Evolutionary conservation across 2,888 invertebrate species (phyloP), one percentile per base, ranked within the genome.

Genomic region (Scaptodrosophila latifasciaeformis): DNA sequence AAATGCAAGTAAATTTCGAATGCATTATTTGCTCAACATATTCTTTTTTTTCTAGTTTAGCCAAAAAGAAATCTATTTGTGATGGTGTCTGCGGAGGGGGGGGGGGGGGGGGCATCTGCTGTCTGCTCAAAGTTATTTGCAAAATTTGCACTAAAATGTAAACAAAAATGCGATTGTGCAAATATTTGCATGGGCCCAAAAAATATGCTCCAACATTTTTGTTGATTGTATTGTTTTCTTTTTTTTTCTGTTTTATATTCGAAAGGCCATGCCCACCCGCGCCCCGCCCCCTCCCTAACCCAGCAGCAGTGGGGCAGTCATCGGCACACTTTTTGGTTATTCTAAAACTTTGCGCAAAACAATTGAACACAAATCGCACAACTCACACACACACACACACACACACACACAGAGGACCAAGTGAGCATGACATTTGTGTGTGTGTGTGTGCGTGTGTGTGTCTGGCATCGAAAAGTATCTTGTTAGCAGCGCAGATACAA

Each of bases 81-180:
- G 24, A 5, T 24, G 24, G 24, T 24, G n/a, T n/a, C n/a, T n/a
- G n/a, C 31, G 24, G 9, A 24, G 21, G 13, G 13, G 43, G 15
- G 51, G 34, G 34, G 30, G 52, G 43, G 31, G 31, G 42, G 27
- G 56, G 42, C n/a, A n/a, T n/a, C n/a, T n/a, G n/a, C 52, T 42
- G 55, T 48, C 56, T 59, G 57, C 58, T 37, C 54, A 54, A 24
- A 74, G 68, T 69, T 75, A 72, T 81, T 80, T 69, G 63, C 63
- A 49, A 67, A 75, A 80, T 81, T 70, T 71, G 76, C 62, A 62
- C 70, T 69, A 65, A 74, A 81, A 80, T 81, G 71, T 65, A 71
- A 70, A 65, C 81, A 71, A 68, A 71, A 64, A 67, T 77, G 62
- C 57, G 60, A 54, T 66, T 62, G 54, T 59, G 58, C 65, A 79